Base-by-base conservation (phyloP, 2,113 vertebrate genomes). In the Nannobrachium achirus region DNA sequence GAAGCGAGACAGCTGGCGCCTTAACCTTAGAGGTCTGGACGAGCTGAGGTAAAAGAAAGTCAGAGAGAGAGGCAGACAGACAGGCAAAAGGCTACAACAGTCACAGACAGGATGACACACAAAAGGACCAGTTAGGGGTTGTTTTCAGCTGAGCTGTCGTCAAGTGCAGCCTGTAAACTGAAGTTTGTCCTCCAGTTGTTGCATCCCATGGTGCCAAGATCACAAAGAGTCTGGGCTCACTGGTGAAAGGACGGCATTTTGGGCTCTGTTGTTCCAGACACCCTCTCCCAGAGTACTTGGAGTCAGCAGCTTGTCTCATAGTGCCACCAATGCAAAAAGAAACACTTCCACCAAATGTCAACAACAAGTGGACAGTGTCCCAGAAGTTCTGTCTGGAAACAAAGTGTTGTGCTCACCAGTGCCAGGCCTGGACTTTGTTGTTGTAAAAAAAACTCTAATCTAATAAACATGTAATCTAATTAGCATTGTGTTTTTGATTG, bases 201-300 rank as follows among this genome's bases (percentile, higher is more conserved):
- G 57, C 51, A 65, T 16, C 66, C 68, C 39, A n/a, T 56, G 19
- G n/a, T 41, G 49, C 55, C 53, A 67, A 50, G 59, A 14, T 55
- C 64, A 72, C 57, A 71, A 67, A 76, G 66, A 46, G 51, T 14
- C 25, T 64, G 66, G n/a, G 56, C 40, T 56, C 16, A n/a, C 55
- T 60, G 67, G 51, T 40, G 39, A 51, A 15, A 55, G 44, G 50
- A 51, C 16, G 46, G 19, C 46, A 53, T 48, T n/a, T n/a, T 19
- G 10, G 51, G 60, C 49, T 60, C 16, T 18, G 14, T 10, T 63
- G 41, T 58, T 25, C 44, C 62, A 44, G 41, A 48, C 8, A 39
- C 10, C 39, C 15, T 10, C 5, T 44, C 25, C 16, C 7, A 42
- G 15, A 15, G 11, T 33, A 4, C 3, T 33, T 33, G 25, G 6